Percentiles rank a stretch among this genome's conserved stretches.
Conservation (phyloP, 2,888 invertebrate genomes). For the Nematopogon swammerdamellus region DNA sequence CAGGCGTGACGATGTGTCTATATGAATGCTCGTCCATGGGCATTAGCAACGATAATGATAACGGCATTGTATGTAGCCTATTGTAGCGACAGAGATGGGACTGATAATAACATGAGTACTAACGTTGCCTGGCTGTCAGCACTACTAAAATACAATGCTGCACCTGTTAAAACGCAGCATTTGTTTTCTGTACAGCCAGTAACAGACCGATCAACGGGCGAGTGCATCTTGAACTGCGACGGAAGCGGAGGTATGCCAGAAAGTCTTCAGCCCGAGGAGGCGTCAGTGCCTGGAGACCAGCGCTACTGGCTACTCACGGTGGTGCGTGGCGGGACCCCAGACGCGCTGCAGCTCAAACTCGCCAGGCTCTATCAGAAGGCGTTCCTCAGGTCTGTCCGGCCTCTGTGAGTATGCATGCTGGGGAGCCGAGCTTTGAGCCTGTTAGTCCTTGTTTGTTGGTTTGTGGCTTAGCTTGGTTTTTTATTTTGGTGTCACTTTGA, state of each 20-base stretch:
- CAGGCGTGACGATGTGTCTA: too few species aligned
- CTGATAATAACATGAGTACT: too few species aligned
- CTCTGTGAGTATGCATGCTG: background rate
- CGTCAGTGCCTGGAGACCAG: slow-evolving; percentile 53
- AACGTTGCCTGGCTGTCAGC: too few species aligned
- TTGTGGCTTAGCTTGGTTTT: background rate
- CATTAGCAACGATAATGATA: too few species aligned
- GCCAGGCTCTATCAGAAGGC: slow-evolving; percentile 78
- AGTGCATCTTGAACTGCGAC: slow-evolving; percentile 49
- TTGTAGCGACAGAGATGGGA: too few species aligned
- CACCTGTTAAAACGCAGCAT: too few species aligned
- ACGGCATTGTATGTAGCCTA: too few species aligned
- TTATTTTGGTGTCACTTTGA: background rate
- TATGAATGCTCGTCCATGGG: too few species aligned
- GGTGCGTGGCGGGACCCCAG: slow-evolving; percentile 57
- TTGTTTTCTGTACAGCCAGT: slow-evolving; percentile 46
- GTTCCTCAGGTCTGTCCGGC: slow-evolving; percentile 62
- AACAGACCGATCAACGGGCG: slow-evolving; percentile 45
- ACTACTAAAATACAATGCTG: too few species aligned
- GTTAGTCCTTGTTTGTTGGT: background rate
- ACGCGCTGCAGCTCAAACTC: slow-evolving; percentile 69
- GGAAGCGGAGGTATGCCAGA: slow-evolving; percentile 32
- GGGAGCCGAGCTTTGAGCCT: background rate
- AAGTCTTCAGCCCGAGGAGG: slow-evolving; percentile 46
- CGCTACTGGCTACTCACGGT: slow-evolving; percentile 83